Base-by-base conservation (phyloP, 2,113 vertebrate species). In the Arizona elegans region DNA sequence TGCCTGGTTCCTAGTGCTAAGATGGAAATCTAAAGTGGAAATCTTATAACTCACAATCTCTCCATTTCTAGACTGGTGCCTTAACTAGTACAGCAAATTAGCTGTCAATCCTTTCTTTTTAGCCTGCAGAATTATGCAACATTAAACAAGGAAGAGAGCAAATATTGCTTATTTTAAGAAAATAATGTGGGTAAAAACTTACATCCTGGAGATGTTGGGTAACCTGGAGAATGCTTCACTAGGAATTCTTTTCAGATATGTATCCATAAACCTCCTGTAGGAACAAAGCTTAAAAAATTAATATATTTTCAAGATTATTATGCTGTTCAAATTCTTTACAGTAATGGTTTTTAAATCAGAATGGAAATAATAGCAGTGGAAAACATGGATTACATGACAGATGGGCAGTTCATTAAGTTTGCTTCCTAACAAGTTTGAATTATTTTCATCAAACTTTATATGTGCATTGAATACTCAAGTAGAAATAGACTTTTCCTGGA, bases 141-240 rank as follows among this genome's bases (percentile, higher is more conserved):
- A 81, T 81, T 21, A 81, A 81, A 43, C 75, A 81, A 43, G n/a
- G 50, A 53, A 58, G 26, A n/a, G 52, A 55, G 29, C 17, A 56
- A 55, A 9, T 33, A 87, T 5, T 29, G 12, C 8, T 55, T 55
- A 89, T 38, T 81, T 38, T 33, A 54, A 92, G 87, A 26, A 19
- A 94, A 86, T 43, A 96, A 9, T 89, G 52, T 59, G 13, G 86
- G 26, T 56, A 95, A 94, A n/a, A 13, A 99, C 99, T 99, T 97
- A 99, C 99, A 99, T 99, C 90, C 98, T 98, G 93, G 99, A 99
- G 96, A 99, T 98, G 97, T 99, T 99, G 96, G 98, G 97, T 95
- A 99, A 96, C 96, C 97, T 97, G 95, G 98, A 97, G 93, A 99
- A 99, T 26, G 98, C 98, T 0, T 96, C 97, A 88, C 97, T 96